Evolutionary conservation across 2,113 vertebrate species (phyloP).

Genomic region (Toxotes chatareus): DNA sequence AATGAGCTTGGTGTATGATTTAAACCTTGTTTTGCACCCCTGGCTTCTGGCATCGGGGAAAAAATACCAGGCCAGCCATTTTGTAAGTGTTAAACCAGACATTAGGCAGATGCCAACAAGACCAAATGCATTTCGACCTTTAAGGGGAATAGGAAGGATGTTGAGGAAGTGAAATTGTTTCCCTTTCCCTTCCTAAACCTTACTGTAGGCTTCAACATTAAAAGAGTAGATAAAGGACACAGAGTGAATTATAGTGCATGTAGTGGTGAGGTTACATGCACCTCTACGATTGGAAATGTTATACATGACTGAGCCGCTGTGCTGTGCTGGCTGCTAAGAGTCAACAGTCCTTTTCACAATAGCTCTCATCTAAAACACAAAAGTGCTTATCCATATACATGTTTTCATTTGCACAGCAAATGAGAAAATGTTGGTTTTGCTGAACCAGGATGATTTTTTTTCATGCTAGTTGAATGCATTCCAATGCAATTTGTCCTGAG

Average conservation of each 20-base stretch:
- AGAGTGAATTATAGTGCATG: slow-evolving; percentile 1
- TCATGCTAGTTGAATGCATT: neutral
- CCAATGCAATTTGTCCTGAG: neutral
- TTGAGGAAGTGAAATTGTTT: neutral
- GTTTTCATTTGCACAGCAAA: slow-evolving; percentile 59
- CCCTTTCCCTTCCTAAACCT: neutral
- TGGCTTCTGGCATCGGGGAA: slow-evolving; percentile 54
- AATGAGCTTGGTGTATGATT: slow-evolving; percentile 62
- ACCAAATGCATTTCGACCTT: slow-evolving; percentile 40
- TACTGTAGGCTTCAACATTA: slow-evolving; percentile 1
- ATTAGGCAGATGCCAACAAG: slow-evolving; percentile 32
- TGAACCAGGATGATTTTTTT: neutral
- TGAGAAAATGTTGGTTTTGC: slow-evolving; percentile 27
- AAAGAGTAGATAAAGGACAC: neutral
- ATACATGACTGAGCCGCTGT: slow-evolving; percentile 49
- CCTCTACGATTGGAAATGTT: slow-evolving; percentile 36
- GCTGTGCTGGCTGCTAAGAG: slow-evolving; percentile 45
- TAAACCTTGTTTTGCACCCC: slow-evolving; percentile 53
- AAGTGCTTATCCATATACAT: slow-evolving; percentile 49
- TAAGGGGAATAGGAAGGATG: neutral
- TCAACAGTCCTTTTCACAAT: slow-evolving; percentile 23
- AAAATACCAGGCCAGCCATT: slow-evolving; percentile 23
- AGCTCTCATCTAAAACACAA: slow-evolving; percentile 41
- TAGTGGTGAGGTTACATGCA: slow-evolving; percentile 11
- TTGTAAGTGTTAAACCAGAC: slow-evolving; percentile 51